Base-by-base conservation (phyloP, 2,888 invertebrate species). In the Trichogramma evanescens region DNA sequence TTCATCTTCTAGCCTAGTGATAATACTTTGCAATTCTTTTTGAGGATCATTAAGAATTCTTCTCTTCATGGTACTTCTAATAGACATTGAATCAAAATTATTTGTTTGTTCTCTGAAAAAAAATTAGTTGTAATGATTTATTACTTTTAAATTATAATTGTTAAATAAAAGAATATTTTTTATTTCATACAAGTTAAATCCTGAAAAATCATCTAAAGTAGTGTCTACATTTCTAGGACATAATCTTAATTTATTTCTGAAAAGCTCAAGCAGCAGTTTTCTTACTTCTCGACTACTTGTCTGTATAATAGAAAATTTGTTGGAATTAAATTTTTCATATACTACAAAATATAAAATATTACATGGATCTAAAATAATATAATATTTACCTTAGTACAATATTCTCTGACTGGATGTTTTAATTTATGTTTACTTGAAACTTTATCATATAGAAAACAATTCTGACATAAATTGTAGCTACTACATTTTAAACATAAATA, bases 1-100 rank as follows among this genome's bases (percentile, higher is more conserved):
- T 72, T 87, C 86, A 49, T 83, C 80, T 76, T 90, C 89, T 63
- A 91, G 76, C 69, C 89, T 86, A 62, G 79, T 81, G 54, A 90
- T 89, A 65, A 89, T 85, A 70, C 86, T 84, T 69, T 89, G 86
- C 52, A 90, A 74, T 70, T 89, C 84, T 13, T 79, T 76, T 13
- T 84, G 80, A 0, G 86, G 86, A 65, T 84, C 84, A 61, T 67
- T 72, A 38, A 73, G 65, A 49, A 77, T 71, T 64, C 72, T 74
- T 65, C 72, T 70, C 60, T 68, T 70, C 4, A 74, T 70, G 10
- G 75, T 74, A 61, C 74, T 73, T 53, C 72, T 68, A 59, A 73
- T 55, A 6, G 75, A 71, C 55, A 71, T 64, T 44, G 72, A 68
- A 66, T 78, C 71, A 58, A 67, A 63, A 65, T 67, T 63, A 63